A percentile compares a stretch with the other conserved stretches of the same genome.
Conservation (phyloP, 2,797 vertebrate species). For the Naso thynnoides region DNA sequence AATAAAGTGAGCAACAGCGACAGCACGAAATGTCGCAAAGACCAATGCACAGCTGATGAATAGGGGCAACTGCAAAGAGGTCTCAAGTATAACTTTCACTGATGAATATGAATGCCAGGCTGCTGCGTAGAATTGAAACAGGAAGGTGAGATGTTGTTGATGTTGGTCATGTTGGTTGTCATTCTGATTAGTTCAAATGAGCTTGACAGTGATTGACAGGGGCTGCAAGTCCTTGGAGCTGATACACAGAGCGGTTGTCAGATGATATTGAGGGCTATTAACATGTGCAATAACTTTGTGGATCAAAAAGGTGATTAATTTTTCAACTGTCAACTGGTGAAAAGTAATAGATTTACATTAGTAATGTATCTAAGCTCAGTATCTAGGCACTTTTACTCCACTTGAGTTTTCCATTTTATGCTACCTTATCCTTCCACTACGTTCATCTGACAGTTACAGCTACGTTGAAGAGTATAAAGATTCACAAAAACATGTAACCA, state of each 20-base stretch:
- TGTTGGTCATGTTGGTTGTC: not conserved
- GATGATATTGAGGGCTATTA: conserved; percentile 18
- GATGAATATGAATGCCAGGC: conserved; percentile 17
- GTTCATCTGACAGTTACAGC: not conserved
- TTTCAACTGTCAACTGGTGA: no score
- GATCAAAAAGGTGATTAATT: not conserved
- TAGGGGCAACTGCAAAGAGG: conserved; percentile 8
- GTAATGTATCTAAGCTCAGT: not conserved
- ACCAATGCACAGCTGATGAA: conserved; percentile 48
- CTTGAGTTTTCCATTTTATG: not conserved
- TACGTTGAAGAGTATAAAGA: not conserved
- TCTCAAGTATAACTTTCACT: not conserved
- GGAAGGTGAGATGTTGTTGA: conserved; percentile 4
- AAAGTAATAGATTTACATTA: not conserved
- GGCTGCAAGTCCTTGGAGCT: conserved; percentile 13
- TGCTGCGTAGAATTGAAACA: conserved; percentile 5
- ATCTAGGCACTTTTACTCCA: not conserved
- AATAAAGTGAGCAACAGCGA: conserved; percentile 54
- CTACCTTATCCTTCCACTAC: not conserved
- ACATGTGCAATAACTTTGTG: not conserved
- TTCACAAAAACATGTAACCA: not conserved
- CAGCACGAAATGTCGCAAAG: conserved; percentile 37
- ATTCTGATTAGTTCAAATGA: conserved; percentile 16
- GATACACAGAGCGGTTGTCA: conserved; percentile 20
- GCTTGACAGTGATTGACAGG: conserved; percentile 30